Percentiles rank a stretch among this genome's conserved stretches.
These are phyloP conservation scores for Tinamus guttatus DNA, from an alignment of 2,113 vertebrate species.

Conservation along the genomic window DNA sequence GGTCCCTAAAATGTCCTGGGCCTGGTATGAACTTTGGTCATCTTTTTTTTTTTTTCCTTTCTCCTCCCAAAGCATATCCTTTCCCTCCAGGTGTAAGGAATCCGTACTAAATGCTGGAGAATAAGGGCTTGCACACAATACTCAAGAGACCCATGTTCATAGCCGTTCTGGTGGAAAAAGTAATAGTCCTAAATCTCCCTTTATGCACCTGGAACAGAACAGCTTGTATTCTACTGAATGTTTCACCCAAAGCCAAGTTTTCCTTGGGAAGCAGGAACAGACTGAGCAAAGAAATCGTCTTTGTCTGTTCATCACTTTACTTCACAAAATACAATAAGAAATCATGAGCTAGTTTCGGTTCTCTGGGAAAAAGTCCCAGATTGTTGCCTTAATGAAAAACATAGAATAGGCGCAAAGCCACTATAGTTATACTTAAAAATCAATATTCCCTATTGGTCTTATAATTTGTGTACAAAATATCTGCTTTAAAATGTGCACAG, in stretches of 20 bases:
- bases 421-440: conserved; percentile 54
- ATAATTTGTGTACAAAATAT: conserved; percentile 61
- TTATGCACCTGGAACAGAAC: neutral
- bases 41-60: neutral
- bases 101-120: neutral
- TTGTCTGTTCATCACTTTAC: neutral
- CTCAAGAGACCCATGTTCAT: neutral
- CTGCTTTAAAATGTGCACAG: conserved; percentile 1
- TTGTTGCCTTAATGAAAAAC: conserved; percentile 64
- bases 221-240: neutral
- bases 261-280: conserved; percentile 24
- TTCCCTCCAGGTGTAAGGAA: neutral
- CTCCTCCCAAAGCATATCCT: neutral
- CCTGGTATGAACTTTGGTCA: neutral
- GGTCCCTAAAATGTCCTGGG: neutral
- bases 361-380: conserved; percentile 10
- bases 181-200: neutral
- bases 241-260: neutral
- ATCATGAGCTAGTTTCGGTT: conserved; percentile 17
- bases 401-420: conserved; percentile 38
- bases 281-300: neutral
- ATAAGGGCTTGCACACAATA: neutral
- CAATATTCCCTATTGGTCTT: conserved; percentile 55
- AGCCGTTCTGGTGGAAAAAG: neutral
- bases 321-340: conserved; percentile 21